Percentiles rank a stretch among this genome's conserved stretches.
These are phyloP conservation scores for Oryzias dopingdopingensis DNA, from an alignment of 2,797 vertebrate genomes.

Conservation along the genomic window DNA sequence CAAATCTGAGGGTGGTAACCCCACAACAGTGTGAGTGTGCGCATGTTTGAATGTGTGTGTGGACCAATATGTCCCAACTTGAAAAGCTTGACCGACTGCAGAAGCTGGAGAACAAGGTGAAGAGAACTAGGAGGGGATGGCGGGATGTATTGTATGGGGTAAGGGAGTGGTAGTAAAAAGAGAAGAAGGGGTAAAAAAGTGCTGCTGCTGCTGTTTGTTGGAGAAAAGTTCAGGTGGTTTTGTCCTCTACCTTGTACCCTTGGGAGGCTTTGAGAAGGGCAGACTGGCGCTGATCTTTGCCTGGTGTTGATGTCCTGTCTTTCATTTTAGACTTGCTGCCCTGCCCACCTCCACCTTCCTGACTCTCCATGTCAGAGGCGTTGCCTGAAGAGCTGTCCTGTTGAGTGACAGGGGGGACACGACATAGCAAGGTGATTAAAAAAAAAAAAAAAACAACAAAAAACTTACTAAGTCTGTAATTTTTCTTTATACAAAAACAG, in stretches of 20 bases:
- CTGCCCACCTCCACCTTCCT: conserved; percentile 85
- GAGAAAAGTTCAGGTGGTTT: conserved; percentile 96
- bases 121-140: conserved; percentile 61
- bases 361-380: conserved; percentile 93
- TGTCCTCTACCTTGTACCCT: conserved; percentile 99
- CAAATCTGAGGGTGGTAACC: conserved; percentile 51
- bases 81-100: conserved; percentile 66
- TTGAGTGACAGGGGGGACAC: conserved; percentile 16
- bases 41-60: conserved; percentile 13
- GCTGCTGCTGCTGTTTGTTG: conserved; percentile 70
- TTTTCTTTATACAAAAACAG: no score
- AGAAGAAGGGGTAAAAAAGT: conserved; percentile 75
- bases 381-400: conserved; percentile 97
- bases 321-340: conserved; percentile 88
- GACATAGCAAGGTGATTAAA: no score
- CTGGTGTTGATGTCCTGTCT: conserved; percentile 84
- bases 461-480: no score
- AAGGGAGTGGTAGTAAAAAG: conserved; percentile 69
- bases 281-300: conserved; percentile 89
- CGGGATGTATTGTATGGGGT: conserved; percentile 68
- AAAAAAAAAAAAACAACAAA: no score
- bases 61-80: conserved; percentile 57
- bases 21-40: conserved; percentile 17
- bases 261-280: conserved; percentile 88
- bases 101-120: conserved; percentile 64